Conservation (phyloP, 2,888 invertebrate genomes). For the Elgonia sp. region DNA sequence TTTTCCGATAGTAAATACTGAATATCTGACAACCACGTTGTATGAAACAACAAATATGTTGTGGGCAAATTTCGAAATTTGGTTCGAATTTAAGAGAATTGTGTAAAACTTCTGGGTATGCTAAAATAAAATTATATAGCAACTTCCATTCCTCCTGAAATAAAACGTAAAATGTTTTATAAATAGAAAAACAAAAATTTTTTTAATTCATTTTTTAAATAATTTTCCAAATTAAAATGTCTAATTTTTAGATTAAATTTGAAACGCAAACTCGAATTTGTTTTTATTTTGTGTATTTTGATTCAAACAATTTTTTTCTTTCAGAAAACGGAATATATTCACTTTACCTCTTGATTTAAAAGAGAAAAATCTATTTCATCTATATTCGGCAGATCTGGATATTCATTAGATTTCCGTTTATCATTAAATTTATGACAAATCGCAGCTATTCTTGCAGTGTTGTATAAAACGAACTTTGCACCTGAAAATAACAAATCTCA, state of each 20-base stretch:
- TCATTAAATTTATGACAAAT: constrained; percentile 90
- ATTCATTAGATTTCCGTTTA: constrained; percentile 88
- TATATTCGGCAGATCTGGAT: constrained; percentile 89
- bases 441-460: constrained; percentile 91
- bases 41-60: constrained; percentile 90
- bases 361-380: constrained; percentile 89
- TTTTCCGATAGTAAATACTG: constrained; percentile 92
- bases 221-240: too few species aligned
- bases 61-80: constrained; percentile 89
- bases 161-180: background rate
- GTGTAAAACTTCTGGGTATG: constrained; percentile 89
- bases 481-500: too few species aligned
- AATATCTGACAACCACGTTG: constrained; percentile 90
- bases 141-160: constrained; percentile 93
- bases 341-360: constrained; percentile 90
- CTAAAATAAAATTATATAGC: constrained; percentile 90
- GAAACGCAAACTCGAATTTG: too few species aligned
- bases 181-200: background rate
- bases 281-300: too few species aligned
- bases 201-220: too few species aligned
- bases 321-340: too few species aligned
- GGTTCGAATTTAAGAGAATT: constrained; percentile 87
- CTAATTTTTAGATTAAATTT: too few species aligned
- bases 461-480: constrained; percentile 92
- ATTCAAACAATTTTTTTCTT: too few species aligned